Percentiles rank a stretch among this genome's conserved stretches.
These are phyloP conservation scores for Sinhomidia bicolor DNA, from an alignment of 2,888 invertebrate genomes.

Conservation along the genomic window DNA sequence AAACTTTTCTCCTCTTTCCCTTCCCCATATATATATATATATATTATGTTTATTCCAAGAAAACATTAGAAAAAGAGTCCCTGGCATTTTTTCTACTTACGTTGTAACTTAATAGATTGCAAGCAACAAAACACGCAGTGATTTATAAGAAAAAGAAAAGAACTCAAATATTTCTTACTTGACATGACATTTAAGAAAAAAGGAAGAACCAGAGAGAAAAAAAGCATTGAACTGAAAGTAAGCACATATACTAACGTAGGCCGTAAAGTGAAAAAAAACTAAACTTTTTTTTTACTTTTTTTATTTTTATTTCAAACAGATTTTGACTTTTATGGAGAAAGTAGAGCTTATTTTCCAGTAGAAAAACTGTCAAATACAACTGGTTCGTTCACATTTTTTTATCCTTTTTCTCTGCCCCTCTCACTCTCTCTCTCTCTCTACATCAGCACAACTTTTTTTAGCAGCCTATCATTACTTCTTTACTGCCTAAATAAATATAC, in stretches of 20 bases:
- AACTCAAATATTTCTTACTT: slow-evolving; percentile 56
- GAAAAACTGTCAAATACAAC: slow-evolving; percentile 20
- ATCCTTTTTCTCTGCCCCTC: not conserved
- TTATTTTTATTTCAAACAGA: not conserved
- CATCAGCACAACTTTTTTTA: not conserved
- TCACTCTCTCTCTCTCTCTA: not conserved
- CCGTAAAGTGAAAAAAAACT: not conserved
- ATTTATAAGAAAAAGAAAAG: slow-evolving; percentile 32
- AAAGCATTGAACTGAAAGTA: not conserved
- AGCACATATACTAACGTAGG: not conserved
- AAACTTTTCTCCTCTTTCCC: not conserved
- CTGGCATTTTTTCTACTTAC: too few species aligned
- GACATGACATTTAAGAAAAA: slow-evolving; percentile 49
- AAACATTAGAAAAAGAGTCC: too few species aligned
- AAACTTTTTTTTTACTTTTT: not conserved
- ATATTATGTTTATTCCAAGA: too few species aligned
- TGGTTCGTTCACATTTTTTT: not conserved
- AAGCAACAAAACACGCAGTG: slow-evolving; percentile 28
- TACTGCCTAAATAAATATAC: not conserved
- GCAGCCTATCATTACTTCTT: slow-evolving; percentile 11
- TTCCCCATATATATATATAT: too few species aligned
- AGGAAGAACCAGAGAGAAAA: not conserved
- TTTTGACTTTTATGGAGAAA: slow-evolving; percentile 39
- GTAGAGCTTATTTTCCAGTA: not conserved
- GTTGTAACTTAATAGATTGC: too few species aligned